Base-by-base conservation (phyloP, 2,797 vertebrate species). In the Cheirogaleus major region DNA sequence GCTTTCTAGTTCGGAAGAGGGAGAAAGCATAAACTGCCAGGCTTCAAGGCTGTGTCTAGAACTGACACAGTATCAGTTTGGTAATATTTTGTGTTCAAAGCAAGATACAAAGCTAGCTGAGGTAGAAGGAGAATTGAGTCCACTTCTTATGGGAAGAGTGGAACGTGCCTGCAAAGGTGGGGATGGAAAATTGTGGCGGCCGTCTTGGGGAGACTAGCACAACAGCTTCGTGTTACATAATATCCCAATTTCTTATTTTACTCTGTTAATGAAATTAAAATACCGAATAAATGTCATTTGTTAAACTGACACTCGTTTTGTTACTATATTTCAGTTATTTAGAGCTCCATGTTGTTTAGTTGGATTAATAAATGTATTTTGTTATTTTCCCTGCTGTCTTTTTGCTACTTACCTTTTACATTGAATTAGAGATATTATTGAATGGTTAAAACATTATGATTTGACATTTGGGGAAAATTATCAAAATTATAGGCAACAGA, bases 351-450 rank as follows among this genome's bases (percentile, higher is more conserved):
- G 12, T 88, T 93, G 79, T 81, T 91, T 85, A 65, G 27, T 82
- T 89, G 55, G 85, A 73, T 81, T 81, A 78, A 30, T 72, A 91
- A 91, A 38, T 67, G 30, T 7, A 43, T 61, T 41, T 76, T 72
- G 2, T 63, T 52, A 27, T 92, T 57, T 67, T 41, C 38, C 14
- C 12, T 50, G 4, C 2, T 89, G 0, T 20, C 5, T 84, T 43
- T 94, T 89, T 91, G 78, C 50, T 79, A 9, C 69, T 95, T 89
- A 80, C 25, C 7, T 90, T 91, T 93, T 75, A 12, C 22, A 79
- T 95, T 89, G 59, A 89, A 91, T 52, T 73, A 35, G 18, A 92
- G 55, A 55, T 61, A n/a, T n/a, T 86, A 65, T 15, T 84, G 83
- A 93, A 30, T 80, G 41, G 15, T 38, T 93, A 69, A 88, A 59